Percentiles rank a stretch among this genome's conserved stretches.
Conservation (phyloP, 2,113 vertebrate genomes). For the Excalfactoria chinensis region DNA sequence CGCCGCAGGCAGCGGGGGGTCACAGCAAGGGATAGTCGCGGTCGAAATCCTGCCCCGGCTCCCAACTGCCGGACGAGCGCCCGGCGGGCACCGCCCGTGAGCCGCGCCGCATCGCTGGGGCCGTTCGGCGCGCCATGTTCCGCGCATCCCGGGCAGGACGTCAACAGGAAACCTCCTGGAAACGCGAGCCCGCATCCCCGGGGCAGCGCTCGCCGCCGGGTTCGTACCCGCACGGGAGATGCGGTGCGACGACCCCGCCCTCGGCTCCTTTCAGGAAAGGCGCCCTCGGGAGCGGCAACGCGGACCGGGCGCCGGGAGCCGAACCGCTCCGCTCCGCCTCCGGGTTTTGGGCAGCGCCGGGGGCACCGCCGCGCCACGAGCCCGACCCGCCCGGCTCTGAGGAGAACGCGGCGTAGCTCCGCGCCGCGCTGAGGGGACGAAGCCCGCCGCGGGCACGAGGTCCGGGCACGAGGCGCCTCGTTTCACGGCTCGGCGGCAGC, state of each 20-base stretch:
- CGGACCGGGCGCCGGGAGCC: not conserved
- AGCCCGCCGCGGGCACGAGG: not conserved
- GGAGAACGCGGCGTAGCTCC: too few species aligned
- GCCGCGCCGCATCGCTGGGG: not conserved
- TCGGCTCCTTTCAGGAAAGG: not conserved
- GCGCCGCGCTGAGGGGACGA: not conserved
- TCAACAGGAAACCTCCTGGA: slow-evolving; percentile 29
- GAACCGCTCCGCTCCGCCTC: not conserved
- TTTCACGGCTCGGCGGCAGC: too few species aligned
- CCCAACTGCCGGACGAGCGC: not conserved
- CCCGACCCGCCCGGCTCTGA: too few species aligned
- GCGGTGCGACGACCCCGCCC: not conserved
- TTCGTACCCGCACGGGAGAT: not conserved
- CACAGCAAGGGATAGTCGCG: not conserved
- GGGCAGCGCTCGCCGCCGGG: not conserved
- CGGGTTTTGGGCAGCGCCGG: not conserved
- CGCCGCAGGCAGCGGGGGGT: not conserved
- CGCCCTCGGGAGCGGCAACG: not conserved
- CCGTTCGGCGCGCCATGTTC: not conserved
- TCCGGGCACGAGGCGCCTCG: too few species aligned
- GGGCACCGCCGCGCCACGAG: too few species aligned
- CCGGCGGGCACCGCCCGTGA: not conserved
- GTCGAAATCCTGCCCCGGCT: not conserved
- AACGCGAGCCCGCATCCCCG: not conserved
- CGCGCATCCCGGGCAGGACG: not conserved